Evolutionary conservation across 1,140 invertebrate species (phyloP).

Genomic region (Drosophila sproati): DNA sequence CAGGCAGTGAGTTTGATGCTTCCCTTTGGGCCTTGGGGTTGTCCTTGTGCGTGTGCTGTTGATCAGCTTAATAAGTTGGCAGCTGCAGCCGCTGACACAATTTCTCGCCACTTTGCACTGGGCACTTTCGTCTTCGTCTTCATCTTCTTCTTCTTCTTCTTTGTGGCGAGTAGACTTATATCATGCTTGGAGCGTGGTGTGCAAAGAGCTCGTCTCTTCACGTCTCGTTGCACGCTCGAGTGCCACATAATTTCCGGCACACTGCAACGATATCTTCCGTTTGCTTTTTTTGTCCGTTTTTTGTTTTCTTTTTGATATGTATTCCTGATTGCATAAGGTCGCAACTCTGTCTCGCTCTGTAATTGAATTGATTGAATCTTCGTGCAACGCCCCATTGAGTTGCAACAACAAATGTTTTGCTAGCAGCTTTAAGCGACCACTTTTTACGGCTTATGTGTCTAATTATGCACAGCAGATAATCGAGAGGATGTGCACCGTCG

Average conservation of each 20-base stretch:
- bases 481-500: slow-evolving; percentile 42
- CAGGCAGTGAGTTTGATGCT: not conserved
- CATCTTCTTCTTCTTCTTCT: too few relatives aligned
- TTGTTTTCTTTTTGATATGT: not conserved
- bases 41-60: slow-evolving; percentile 38
- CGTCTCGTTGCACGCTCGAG: slow-evolving; percentile 73
- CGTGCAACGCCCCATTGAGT: slow-evolving; percentile 17
- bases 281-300: slow-evolving; percentile 1
- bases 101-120: slow-evolving; percentile 49
- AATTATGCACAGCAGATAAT: slow-evolving; percentile 49
- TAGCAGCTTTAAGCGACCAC: slow-evolving; percentile 63
- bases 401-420: slow-evolving; percentile 39
- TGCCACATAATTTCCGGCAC: slow-evolving; percentile 68
- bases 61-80: slow-evolving; percentile 67
- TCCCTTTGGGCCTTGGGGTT: slow-evolving; percentile 14
- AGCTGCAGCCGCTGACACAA: slow-evolving; percentile 59
- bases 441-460: slow-evolving; percentile 37
- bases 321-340: slow-evolving; percentile 49
- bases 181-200: slow-evolving; percentile 43
- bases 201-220: slow-evolving; percentile 45
- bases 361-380: slow-evolving; percentile 65
- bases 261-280: slow-evolving; percentile 11
- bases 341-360: slow-evolving; percentile 13
- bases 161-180: slow-evolving; percentile 51
- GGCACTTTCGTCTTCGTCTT: slow-evolving; percentile 26